Evolutionary conservation across 2,888 invertebrate genomes (phyloP), one percentile per base, ranked within the genome.

Genomic region (Drosophila fungiperda): DNA sequence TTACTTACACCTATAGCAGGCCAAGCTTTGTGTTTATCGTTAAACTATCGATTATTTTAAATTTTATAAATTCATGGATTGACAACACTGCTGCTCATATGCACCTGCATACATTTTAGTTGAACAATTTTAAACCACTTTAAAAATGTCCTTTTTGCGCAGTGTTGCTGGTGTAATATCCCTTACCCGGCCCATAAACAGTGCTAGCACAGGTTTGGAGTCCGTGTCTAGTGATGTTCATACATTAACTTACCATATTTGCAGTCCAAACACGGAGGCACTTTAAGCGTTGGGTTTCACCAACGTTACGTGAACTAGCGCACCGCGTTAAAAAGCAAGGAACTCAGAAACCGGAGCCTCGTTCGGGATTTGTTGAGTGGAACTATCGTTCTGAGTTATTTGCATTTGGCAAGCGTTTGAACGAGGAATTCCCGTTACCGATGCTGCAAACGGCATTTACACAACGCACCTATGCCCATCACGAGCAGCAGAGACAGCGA

Each of bases 351-450:
- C 90, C 91, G 32, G 89, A 91, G 33, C 94, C 93, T 1, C 93
- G 97, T 74, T 96, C 95, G 33, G 94, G 94, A 11, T 97, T 94
- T 90, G 82, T 96, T n/a, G 97, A 96, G 89, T 98, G 98, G 98
- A 98, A 98, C 91, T 95, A 97, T 83, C 95, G 96, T 83, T 95
- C 97, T 0, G 98, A 99, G 93, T 76, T 99, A 3, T 98, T 94
- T 93, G 97, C 98, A 0, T 99, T 99, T 94, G 96, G 96, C 12
- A 96, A 96, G 89, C 94, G 99, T 33, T 93, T 99, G 20, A 95
- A 96, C 32, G 99, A 99, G 94, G 95, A 96, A 6, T 97, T 99
- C 89, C 94, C 97, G 70, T 93, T 94, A 0, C 94, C 95, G 26
- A 92, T 96, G 20, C 93, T 99, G 35, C 94, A 96, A 63, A 94